These are phyloP conservation scores for Ctenodactylus gundi DNA, from an alignment of 2,113 vertebrate genomes.

Conservation along the genomic window DNA sequence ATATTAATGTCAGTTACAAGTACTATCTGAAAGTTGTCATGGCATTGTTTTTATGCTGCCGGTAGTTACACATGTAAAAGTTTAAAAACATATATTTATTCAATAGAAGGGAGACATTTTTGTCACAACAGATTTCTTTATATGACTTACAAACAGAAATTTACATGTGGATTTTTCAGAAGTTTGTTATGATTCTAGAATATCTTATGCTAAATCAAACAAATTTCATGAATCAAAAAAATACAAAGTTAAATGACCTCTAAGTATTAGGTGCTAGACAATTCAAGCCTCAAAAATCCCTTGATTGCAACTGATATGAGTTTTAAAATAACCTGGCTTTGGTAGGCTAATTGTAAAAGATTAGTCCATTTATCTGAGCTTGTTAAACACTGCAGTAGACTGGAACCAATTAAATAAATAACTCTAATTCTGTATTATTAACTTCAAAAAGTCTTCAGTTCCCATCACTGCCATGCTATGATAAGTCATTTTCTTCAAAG, in stretches of 20 bases:
- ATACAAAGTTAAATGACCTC: background rate
- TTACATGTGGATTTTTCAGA: slow-evolving; percentile 27
- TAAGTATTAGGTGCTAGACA: background rate
- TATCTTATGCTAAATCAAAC: slow-evolving; percentile 54
- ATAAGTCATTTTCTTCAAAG: slow-evolving; percentile 60
- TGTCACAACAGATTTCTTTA: background rate
- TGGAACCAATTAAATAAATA: slow-evolving; percentile 83
- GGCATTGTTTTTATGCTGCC: background rate
- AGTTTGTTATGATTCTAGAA: background rate
- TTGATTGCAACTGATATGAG: slow-evolving; percentile 27
- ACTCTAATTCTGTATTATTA: slow-evolving; percentile 81
- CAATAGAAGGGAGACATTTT: background rate
- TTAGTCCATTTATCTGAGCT: slow-evolving; percentile 78
- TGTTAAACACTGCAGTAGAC: slow-evolving; percentile 80
- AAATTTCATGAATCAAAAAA: slow-evolving; percentile 57
- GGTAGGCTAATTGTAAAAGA: slow-evolving; percentile 80
- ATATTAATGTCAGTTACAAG: background rate
- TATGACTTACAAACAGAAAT: background rate
- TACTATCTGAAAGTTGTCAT: background rate
- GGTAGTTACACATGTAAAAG: background rate
- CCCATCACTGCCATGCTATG: slow-evolving; percentile 49
- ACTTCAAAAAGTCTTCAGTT: slow-evolving; percentile 77
- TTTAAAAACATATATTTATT: background rate
- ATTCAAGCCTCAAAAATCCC: slow-evolving; percentile 37
- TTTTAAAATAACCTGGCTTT: slow-evolving; percentile 73